These are phyloP conservation scores for Meriones unguiculatus DNA, from an alignment of 2,113 vertebrate genomes.

Conservation along the genomic window DNA sequence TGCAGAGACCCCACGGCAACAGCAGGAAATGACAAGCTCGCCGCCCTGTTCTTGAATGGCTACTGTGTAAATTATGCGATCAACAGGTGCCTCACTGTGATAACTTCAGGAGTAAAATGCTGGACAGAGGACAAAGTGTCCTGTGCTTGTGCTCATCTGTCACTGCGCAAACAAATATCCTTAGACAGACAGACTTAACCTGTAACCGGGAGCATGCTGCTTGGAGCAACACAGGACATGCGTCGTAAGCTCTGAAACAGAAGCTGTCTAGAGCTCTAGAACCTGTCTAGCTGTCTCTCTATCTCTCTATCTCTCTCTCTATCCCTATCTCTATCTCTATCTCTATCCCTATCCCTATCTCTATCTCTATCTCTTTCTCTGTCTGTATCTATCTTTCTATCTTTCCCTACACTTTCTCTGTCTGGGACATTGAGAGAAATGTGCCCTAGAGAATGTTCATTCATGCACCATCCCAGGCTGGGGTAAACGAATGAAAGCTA, in stretches of 20 bases:
- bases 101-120: neutral
- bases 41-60: neutral
- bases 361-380: no score
- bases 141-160: neutral
- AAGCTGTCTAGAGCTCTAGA: neutral
- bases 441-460: neutral
- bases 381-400: no score
- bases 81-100: rapidly evolving
- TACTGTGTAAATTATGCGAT: neutral
- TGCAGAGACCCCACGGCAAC: rapidly evolving
- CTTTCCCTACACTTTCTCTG: no score
- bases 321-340: neutral
- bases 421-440: rapidly evolving
- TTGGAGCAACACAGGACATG: neutral
- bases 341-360: neutral
- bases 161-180: neutral
- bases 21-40: no score
- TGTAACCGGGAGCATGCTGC: neutral
- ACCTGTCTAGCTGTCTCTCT: no score
- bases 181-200: neutral
- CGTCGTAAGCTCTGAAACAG: rapidly evolving
- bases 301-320: neutral
- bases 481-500: neutral
- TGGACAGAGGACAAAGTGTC: neutral
- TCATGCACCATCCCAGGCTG: neutral